Evolutionary conservation across 2,113 vertebrate genomes (phyloP), one percentile per base, ranked within the genome.

Genomic region (Hippocampus comes): DNA sequence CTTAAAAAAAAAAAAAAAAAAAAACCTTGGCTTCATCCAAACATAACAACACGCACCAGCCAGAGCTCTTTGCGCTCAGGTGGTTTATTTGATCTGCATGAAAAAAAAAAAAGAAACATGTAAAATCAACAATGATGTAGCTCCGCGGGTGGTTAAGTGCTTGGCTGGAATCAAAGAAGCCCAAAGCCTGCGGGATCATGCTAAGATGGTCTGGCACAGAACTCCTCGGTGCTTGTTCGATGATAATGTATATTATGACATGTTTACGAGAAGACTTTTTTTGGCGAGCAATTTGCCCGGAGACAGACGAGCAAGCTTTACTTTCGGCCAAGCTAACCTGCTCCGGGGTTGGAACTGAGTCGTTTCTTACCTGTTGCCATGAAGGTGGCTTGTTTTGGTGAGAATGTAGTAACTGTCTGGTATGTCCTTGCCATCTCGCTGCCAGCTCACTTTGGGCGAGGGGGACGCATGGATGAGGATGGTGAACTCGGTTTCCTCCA

Each of bases 401-500:
- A 90, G 91, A 86, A 95, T 86, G 0, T 93, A 97, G 76, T 94
- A 93, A 80, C 90, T 94, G 78, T 93, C 93, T 1, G 91, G 87
- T 57, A 98, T 70, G 6, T 86, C 89, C 74, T 89, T 76, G 0
- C 91, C 94, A 51, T 98, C 93, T 81, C 96, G 97, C 72, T 93
- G 80, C 97, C 97, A 99, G 21, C 77, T 87, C 73, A 98, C 91
- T 86, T 89, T 94, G 71, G 97, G 97, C 18, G 89, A 68, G 0
- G 95, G 95, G 71, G 95, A 93, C 25, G 95, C 95, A 34, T 93
- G 73, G 21, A 98, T 94, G 18, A 94, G 90, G 38, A 98, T 93
- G 0, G 93, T 93, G 59, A 95, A 97, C 83, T 95, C 93, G 9
- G 93, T 95, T 43, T 95, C 95, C 88, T 96, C 94, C 0, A 97